Base-by-base conservation (phyloP, 2,888 invertebrate genomes). In the Apodemia mormo region DNA sequence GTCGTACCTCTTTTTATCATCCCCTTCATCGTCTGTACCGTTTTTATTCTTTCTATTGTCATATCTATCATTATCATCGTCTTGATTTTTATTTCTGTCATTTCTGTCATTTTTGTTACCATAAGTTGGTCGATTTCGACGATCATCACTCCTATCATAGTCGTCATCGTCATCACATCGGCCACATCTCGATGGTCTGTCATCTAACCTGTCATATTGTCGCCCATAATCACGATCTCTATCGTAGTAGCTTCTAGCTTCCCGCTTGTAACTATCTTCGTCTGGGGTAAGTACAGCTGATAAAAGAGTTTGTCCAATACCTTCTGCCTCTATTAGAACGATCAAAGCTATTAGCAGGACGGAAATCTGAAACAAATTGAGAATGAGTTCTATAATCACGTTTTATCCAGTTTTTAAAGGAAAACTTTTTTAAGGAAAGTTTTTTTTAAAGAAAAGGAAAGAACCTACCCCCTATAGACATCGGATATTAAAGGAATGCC, bases 191-290 rank as follows among this genome's bases (percentile, higher is more conserved):
- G 77, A 73, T 10, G 86, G 83, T 72, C 86, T 81, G 29, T 89
- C 89, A 74, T 83, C 82, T 70, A 82, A 70, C 68, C 90, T 80
- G n/a, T 87, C 89, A 72, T 85, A 86, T 0, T 52, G 52, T 0
- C 88, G 89, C 64, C 87, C 80, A 0, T 80, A 78, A 6, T 80
- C 75, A 0, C 86, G 85, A 75, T 89, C 90, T 71, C 88, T 81
- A 37, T 85, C 87, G 69, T 92, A 90, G 76, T 91, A 92, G 70
- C 92, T 90, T 43, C 90, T 83, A 43, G 86, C 85, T 72, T 87
- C 88, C 0, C 92, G 80, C 10, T 80, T 75, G 14, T 76, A 69
- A n/a, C 37, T 37, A 1, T 61, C 61, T 7, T 61, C 61, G 14
- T 70, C 72, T 29, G 82, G 80, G 7, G 79, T 79, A 40, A 82